phyloP scores from a whole-genome alignment of 1,140 invertebrate genomes.

The Daktulosphaira vitifoliae region DNA sequence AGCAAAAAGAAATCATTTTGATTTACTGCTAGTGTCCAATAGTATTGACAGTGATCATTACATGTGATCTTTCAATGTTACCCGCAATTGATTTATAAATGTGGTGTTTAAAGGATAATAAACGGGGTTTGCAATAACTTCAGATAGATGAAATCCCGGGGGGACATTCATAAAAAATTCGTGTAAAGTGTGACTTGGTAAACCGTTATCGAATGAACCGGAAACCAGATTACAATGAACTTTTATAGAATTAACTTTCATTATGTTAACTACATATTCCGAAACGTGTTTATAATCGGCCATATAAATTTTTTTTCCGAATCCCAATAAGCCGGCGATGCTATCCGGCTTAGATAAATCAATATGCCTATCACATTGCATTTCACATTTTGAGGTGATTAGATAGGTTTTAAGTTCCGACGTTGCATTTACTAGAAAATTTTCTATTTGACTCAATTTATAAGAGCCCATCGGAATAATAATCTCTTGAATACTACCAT shows the following conservation, averaged over 20 bases:
- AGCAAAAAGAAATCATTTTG: not conserved
- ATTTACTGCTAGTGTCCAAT: not conserved
- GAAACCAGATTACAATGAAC: conserved; percentile 33
- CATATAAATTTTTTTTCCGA: not conserved
- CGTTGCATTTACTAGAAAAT: not conserved
- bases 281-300: not conserved
- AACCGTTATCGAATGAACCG: conserved; percentile 40
- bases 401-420: not conserved
- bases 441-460: not conserved
- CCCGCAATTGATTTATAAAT: conserved; percentile 35
- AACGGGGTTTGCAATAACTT: conserved; percentile 36
- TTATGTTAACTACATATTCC: conserved; percentile 19
- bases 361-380: not conserved
- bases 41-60: not conserved
- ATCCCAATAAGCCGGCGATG: not conserved
- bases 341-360: not conserved
- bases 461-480: conserved; percentile 26
- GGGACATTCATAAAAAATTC: conserved; percentile 40
- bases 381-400: not conserved
- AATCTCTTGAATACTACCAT: not conserved
- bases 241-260: conserved; percentile 22
- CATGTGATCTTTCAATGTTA: conserved; percentile 34
- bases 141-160: conserved; percentile 40
- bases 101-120: conserved; percentile 36
- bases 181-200: conserved; percentile 40